phyloP scores from a whole-genome alignment of 2,113 vertebrate species.

The Cyprinus carpio region DNA sequence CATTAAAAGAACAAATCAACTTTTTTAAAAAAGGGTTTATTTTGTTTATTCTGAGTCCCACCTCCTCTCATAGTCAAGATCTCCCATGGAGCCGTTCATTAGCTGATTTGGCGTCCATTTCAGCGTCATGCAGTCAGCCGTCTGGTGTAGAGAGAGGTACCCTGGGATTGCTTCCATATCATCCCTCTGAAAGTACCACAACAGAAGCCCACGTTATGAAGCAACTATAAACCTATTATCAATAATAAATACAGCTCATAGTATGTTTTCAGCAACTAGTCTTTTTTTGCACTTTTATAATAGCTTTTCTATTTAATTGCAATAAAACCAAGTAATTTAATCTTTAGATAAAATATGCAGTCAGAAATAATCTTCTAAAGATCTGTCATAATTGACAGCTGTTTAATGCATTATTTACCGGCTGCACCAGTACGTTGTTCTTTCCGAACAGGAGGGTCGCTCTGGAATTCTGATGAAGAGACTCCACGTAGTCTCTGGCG shows the following conservation, averaged over 20 bases:
- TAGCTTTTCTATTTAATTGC: background rate
- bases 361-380: background rate
- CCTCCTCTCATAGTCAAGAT: conserved; percentile 96
- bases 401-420: conserved; percentile 71
- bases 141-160: conserved; percentile 95
- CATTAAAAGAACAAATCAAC: background rate
- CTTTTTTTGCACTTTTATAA: background rate
- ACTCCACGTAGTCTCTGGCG: conserved; percentile 95
- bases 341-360: background rate
- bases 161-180: conserved; percentile 97
- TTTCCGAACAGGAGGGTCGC: conserved; percentile 94
- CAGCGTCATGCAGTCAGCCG: conserved; percentile 90
- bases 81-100: conserved; percentile 94
- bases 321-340: background rate
- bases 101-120: conserved; percentile 99
- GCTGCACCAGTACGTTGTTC: conserved; percentile 97
- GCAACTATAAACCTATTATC: background rate
- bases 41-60: conserved; percentile 57
- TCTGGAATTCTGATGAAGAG: conserved; percentile 93
- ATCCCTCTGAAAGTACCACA: conserved; percentile 78
- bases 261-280: background rate
- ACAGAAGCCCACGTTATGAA: background rate
- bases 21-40: background rate
- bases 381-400: background rate
- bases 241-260: background rate